Evolutionary conservation across 2,113 vertebrate species (phyloP).

Genomic region (Ciconia stormi): DNA sequence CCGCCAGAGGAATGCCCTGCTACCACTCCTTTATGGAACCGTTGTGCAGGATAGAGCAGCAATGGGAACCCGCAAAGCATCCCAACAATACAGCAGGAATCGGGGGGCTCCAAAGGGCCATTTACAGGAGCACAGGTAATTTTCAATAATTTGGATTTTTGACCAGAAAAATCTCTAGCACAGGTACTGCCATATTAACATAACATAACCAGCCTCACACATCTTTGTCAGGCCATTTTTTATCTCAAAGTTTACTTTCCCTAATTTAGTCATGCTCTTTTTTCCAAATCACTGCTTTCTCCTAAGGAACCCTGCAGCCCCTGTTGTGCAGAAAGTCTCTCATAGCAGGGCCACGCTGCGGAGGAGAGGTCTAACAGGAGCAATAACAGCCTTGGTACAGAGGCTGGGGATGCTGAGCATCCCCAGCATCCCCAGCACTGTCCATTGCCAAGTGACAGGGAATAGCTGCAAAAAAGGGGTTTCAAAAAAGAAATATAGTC

Average conservation of each 20-base stretch:
- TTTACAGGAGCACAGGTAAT: background rate
- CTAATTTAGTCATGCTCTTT: accelerated
- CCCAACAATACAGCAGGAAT: background rate
- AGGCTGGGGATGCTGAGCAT: background rate
- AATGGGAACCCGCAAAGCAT: background rate
- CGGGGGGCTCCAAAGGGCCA: background rate
- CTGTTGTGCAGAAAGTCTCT: background rate
- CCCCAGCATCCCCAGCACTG: no score
- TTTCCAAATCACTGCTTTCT: background rate
- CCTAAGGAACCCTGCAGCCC: background rate
- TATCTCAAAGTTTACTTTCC: background rate
- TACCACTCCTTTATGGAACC: background rate
- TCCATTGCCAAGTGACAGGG: background rate
- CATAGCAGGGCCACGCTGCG: accelerated
- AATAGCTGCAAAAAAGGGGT: background rate
- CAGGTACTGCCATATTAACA: background rate
- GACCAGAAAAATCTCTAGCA: background rate
- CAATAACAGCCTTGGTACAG: background rate
- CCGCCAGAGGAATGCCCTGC: background rate
- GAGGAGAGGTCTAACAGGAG: background rate
- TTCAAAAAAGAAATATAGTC: background rate
- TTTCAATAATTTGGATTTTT: background rate
- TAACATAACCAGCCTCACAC: background rate
- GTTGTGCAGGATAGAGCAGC: background rate
- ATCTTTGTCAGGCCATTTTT: background rate